Evolutionary conservation across 1,140 invertebrate species (phyloP).

Genomic region (Cyphomyrmex costatus): DNA sequence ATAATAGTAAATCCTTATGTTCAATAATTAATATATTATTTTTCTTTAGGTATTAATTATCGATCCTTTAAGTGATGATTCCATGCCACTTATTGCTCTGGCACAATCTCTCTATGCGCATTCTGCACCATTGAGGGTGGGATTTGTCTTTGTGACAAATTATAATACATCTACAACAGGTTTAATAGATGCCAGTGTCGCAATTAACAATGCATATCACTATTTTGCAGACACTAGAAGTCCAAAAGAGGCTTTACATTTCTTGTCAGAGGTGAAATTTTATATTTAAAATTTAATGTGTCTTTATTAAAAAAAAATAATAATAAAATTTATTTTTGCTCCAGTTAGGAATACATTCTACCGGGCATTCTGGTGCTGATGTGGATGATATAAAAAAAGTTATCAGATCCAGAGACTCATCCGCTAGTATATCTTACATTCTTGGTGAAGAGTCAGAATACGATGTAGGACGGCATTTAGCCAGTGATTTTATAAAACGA

Average conservation of each 20-base stretch:
- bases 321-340: conserved; percentile 57
- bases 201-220: conserved; percentile 96
- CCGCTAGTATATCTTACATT: conserved; percentile 92
- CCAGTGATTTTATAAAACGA: conserved; percentile 94
- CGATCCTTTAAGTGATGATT: conserved; percentile 92
- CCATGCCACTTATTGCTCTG: conserved; percentile 93
- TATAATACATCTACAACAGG: conserved; percentile 88
- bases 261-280: conserved; percentile 92
- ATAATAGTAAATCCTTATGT: background rate
- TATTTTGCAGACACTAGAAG: conserved; percentile 94
- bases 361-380: conserved; percentile 85
- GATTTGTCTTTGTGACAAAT: conserved; percentile 95
- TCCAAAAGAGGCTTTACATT: conserved; percentile 91
- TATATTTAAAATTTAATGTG: conserved; percentile 51
- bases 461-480: conserved; percentile 94
- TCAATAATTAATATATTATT: conserved; percentile 55
- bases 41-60: conserved; percentile 93
- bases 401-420: conserved; percentile 90
- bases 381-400: conserved; percentile 90
- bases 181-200: conserved; percentile 92
- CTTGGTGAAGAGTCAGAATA: conserved; percentile 96
- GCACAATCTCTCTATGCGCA: conserved; percentile 97
- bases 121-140: conserved; percentile 95
- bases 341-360: conserved; percentile 79
- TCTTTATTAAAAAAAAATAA: background rate